These are phyloP conservation scores for Cheilinus undulatus DNA, from an alignment of 2,113 vertebrate genomes.

Conservation along the genomic window DNA sequence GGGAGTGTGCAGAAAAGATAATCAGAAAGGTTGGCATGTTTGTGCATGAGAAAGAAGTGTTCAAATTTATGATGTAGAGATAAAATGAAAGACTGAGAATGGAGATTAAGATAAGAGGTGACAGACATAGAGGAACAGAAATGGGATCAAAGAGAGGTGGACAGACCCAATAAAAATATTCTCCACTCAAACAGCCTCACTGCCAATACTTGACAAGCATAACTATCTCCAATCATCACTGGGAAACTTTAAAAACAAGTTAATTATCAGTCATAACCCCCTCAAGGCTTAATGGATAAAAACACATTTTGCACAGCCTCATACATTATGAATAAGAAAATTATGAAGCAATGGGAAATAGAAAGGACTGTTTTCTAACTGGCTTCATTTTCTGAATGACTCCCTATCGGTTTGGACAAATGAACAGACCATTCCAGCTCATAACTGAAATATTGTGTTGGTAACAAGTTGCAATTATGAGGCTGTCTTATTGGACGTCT, in stretches of 20 bases:
- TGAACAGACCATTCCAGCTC: constrained; percentile 45
- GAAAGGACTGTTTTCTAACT: constrained; percentile 66
- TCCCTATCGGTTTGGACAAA: constrained; percentile 48
- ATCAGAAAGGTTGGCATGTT: constrained; percentile 29
- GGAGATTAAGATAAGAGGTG: constrained; percentile 48
- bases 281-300: constrained; percentile 61
- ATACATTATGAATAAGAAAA: constrained; percentile 68
- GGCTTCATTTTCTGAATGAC: constrained; percentile 47
- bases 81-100: constrained; percentile 36
- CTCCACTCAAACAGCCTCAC: constrained; percentile 28
- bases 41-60: constrained; percentile 20
- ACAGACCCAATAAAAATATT: constrained; percentile 40
- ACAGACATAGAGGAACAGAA: constrained; percentile 40
- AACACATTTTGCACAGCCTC: constrained; percentile 56
- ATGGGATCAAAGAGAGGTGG: constrained; percentile 54
- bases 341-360: constrained; percentile 59
- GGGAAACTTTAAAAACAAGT: constrained; percentile 60
- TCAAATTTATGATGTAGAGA: constrained; percentile 32
- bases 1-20: constrained; percentile 11
- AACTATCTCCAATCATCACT: constrained; percentile 54
- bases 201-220: constrained; percentile 50
- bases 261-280: constrained; percentile 52
- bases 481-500: constrained; percentile 13
- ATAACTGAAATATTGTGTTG: constrained; percentile 21
- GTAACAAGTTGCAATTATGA: constrained; percentile 22